These are phyloP conservation scores for Symphodus melops DNA, from an alignment of 2,113 vertebrate species.

Conservation along the genomic window DNA sequence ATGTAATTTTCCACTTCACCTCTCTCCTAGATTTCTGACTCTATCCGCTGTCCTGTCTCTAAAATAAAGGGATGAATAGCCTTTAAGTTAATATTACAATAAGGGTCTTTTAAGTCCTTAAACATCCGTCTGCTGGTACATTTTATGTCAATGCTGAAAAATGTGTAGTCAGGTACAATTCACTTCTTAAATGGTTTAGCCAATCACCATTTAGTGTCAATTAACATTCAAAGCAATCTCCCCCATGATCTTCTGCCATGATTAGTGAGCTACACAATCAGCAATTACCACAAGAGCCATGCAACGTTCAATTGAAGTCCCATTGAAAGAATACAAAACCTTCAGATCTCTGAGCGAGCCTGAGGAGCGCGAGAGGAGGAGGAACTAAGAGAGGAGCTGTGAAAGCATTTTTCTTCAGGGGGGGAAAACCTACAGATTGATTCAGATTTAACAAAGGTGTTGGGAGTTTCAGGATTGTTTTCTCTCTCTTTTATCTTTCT, in stretches of 20 bases:
- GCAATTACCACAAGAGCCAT: conserved; percentile 68
- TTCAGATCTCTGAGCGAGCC: conserved; percentile 62
- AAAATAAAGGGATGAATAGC: too few relatives aligned
- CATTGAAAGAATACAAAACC: conserved; percentile 66
- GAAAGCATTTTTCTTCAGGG: conserved; percentile 72
- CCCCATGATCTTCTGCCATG: conserved; percentile 63
- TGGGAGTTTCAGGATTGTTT: conserved; percentile 67
- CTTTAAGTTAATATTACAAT: too few relatives aligned
- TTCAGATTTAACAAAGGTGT: conserved; percentile 70
- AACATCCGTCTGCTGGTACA: conserved; percentile 52
- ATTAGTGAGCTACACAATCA: conserved; percentile 74
- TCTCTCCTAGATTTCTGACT: too few relatives aligned
- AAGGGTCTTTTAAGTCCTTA: conserved; percentile 13
- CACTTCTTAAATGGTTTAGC: conserved; percentile 70
- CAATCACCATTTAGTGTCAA: conserved; percentile 75
- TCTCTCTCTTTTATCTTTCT: conserved; percentile 30
- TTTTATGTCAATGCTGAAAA: conserved; percentile 22
- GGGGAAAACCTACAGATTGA: conserved; percentile 66
- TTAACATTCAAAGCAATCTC: conserved; percentile 69
- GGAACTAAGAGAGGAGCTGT: conserved; percentile 64
- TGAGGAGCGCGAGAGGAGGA: conserved; percentile 43
- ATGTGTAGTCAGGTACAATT: conserved; percentile 73
- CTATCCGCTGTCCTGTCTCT: too few relatives aligned
- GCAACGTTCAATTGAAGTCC: conserved; percentile 44
- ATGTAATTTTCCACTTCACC: too few relatives aligned